Evolutionary conservation across 2,797 vertebrate species (phyloP).

Genomic region (Cyclura pinguis): DNA sequence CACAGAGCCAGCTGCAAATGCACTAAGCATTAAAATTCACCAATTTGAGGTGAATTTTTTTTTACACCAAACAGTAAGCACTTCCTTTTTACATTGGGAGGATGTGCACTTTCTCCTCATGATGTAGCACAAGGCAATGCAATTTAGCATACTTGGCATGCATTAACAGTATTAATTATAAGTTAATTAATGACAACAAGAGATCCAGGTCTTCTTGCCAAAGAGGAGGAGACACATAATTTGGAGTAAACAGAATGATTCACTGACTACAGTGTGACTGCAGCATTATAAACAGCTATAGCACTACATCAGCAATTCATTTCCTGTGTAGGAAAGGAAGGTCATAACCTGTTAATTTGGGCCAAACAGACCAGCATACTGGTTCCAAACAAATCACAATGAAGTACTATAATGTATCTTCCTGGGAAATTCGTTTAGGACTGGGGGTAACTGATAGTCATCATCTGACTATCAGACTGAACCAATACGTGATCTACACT

Average conservation of each 20-base stretch:
- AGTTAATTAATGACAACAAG: conserved; percentile 8
- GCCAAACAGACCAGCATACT: background rate
- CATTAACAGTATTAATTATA: conserved; percentile 19
- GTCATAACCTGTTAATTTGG: conserved; percentile 13
- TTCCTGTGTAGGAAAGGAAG: conserved; percentile 23
- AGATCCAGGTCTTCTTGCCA: conserved; percentile 13
- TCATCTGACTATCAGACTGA: background rate
- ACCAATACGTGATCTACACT: background rate
- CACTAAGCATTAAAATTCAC: background rate
- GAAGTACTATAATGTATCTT: background rate
- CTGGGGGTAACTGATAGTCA: background rate
- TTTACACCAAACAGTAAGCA: background rate
- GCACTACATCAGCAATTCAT: conserved; percentile 3
- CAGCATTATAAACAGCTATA: conserved; percentile 1
- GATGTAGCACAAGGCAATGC: background rate
- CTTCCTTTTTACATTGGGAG: background rate
- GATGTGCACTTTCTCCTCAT: background rate
- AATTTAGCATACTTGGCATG: background rate
- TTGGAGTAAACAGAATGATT: conserved; percentile 40
- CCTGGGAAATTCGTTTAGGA: background rate
- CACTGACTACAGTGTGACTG: conserved; percentile 9
- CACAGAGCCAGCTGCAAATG: background rate
- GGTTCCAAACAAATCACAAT: background rate
- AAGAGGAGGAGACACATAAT: conserved; percentile 23
- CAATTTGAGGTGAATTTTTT: background rate